A percentile compares a stretch with the other conserved stretches of the same genome.
Evolutionary conservation across 2,797 vertebrate genomes (phyloP).

Genomic region (Rhinophrynus dorsalis): DNA sequence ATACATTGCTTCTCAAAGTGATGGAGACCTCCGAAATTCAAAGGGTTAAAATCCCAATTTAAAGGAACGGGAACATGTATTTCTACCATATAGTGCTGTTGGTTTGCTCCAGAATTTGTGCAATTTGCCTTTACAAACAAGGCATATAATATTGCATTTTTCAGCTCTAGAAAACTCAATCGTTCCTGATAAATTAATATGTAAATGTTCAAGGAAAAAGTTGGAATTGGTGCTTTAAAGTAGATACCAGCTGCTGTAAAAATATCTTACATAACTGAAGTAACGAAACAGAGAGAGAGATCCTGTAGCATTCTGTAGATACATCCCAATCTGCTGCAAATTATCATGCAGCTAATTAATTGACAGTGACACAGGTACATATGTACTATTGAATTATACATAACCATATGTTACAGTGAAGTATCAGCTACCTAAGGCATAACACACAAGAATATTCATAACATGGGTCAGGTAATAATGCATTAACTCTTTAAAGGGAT

Average conservation of each 20-base stretch:
- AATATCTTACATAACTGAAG: background rate
- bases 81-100: too few species aligned
- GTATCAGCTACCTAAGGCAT: constrained; percentile 2
- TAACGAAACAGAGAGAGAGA: background rate
- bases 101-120: too few species aligned
- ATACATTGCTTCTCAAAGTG: too few species aligned
- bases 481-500: too few species aligned
- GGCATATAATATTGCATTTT: too few species aligned
- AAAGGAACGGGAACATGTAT: too few species aligned
- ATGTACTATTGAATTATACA: constrained; percentile 41
- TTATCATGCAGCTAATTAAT: constrained; percentile 10
- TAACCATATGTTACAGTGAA: constrained; percentile 26
- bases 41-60: too few species aligned
- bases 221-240: background rate
- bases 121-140: too few species aligned
- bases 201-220: too few species aligned
- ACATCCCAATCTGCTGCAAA: background rate
- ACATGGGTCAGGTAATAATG: background rate
- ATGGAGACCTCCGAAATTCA: too few species aligned
- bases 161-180: too few species aligned
- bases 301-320: background rate
- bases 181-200: too few species aligned
- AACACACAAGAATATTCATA: background rate
- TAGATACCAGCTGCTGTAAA: background rate
- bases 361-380: constrained; percentile 7